Conservation (phyloP, 2,797 vertebrate genomes). For the Tolypeutes matacus region DNA sequence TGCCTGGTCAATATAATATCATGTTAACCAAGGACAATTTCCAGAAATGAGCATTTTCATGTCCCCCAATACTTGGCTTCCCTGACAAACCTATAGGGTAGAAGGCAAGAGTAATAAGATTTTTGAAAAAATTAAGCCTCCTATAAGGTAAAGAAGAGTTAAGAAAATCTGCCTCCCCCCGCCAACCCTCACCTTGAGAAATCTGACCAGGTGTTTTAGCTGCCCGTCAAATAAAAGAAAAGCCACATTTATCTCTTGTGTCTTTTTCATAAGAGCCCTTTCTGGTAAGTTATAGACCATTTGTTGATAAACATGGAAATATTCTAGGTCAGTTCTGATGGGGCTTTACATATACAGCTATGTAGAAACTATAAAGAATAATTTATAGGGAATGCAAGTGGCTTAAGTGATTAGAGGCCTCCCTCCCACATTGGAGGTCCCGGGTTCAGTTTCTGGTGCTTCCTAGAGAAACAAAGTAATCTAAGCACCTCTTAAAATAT, state of each 20-base stretch:
- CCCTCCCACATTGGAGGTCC: too few species aligned
- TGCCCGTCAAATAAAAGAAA: neutral
- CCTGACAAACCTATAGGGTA: conserved; percentile 11
- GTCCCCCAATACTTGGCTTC: conserved; percentile 11
- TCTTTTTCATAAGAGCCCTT: conserved; percentile 50
- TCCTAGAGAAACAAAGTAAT: too few species aligned
- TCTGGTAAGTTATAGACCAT: conserved; percentile 49
- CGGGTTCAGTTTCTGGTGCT: too few species aligned
- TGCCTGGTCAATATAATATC: conserved; percentile 35
- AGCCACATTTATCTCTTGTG: conserved; percentile 18
- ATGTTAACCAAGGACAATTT: conserved; percentile 58
- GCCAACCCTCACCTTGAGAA: conserved; percentile 21
- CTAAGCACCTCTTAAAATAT: too few species aligned
- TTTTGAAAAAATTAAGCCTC: neutral
- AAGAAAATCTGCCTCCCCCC: conserved; percentile 21
- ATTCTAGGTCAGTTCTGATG: conserved; percentile 34
- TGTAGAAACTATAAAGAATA: conserved; percentile 38
- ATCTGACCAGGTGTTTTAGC: conserved; percentile 40
- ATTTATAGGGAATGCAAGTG: too few species aligned
- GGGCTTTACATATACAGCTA: neutral
- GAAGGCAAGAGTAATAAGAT: conserved; percentile 13
- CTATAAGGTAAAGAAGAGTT: conserved; percentile 23
- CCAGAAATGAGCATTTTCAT: conserved; percentile 51
- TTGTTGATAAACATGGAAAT: conserved; percentile 43
- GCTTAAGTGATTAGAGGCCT: too few species aligned